phyloP scores from a whole-genome alignment of 2,797 vertebrate species.

The Dermochelys coriacea region DNA sequence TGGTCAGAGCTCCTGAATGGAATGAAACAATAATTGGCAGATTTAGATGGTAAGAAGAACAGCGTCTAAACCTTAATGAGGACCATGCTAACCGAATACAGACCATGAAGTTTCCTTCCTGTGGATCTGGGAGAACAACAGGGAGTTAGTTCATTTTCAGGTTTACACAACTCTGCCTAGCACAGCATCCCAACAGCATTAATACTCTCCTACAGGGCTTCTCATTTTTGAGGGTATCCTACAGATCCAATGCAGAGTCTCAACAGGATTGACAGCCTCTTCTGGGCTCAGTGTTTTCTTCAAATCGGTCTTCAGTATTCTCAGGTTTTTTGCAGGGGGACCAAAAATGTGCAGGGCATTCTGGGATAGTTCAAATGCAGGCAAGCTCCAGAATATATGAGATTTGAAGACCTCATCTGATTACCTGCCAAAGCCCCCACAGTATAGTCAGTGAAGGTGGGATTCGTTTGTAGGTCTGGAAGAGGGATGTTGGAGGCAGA shows the following conservation, averaged over 20 bases:
- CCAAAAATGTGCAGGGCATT: background rate
- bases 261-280: background rate
- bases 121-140: background rate
- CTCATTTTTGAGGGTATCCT: background rate
- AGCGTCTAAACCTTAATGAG: background rate
- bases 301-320: background rate
- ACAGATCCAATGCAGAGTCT: background rate
- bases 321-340: background rate
- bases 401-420: background rate
- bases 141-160: background rate
- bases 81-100: background rate
- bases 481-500: background rate
- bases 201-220: background rate
- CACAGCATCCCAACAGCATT: background rate
- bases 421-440: background rate
- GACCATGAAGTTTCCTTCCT: background rate
- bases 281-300: background rate
- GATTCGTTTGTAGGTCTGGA: background rate
- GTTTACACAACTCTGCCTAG: background rate
- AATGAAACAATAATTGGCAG: background rate
- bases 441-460: background rate
- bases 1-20: background rate
- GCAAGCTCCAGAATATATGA: fast-evolving
- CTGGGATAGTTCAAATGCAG: background rate
- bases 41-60: background rate